These are phyloP conservation scores for Dicyrtoma fusca DNA, from an alignment of 2,888 invertebrate species.

Conservation along the genomic window DNA sequence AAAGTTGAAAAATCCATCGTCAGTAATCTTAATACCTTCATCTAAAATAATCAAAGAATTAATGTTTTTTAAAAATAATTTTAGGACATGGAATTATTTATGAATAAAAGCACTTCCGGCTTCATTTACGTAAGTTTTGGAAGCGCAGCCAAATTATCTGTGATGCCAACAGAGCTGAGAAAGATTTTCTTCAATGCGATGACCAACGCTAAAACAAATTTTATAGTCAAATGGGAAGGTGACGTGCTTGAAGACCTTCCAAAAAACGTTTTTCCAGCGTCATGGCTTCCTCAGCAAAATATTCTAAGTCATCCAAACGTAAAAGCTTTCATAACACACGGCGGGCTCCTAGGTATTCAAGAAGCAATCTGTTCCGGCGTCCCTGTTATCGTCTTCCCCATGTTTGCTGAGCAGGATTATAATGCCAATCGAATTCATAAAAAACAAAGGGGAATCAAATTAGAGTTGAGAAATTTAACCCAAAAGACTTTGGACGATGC, in stretches of 20 bases:
- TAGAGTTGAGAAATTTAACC: conserved; percentile 42
- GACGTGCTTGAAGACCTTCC: conserved; percentile 59
- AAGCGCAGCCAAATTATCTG: conserved; percentile 14
- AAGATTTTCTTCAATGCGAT: conserved; percentile 46
- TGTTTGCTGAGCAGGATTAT: conserved; percentile 50
- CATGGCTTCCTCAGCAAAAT: conserved; percentile 50
- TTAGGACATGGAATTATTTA: conserved; percentile 33
- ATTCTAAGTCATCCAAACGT: conserved; percentile 49
- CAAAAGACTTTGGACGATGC: neutral
- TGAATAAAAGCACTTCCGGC: conserved; percentile 6
- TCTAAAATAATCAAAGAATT: too few species aligned
- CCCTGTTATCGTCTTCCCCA: conserved; percentile 34
- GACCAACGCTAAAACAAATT: conserved; percentile 36
- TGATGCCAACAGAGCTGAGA: conserved; percentile 6
- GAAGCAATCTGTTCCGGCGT: conserved; percentile 47
- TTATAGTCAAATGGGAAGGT: conserved; percentile 46
- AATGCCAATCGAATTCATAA: conserved; percentile 40
- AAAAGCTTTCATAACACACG: conserved; percentile 47
- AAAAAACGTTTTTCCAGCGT: conserved; percentile 54
- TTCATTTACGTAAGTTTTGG: conserved; percentile 38
- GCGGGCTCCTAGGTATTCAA: conserved; percentile 46
- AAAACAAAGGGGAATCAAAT: conserved; percentile 41
- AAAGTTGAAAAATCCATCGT: too few species aligned
- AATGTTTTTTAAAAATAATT: too few species aligned
- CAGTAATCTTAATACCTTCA: too few species aligned